Evolutionary conservation across 2,113 vertebrate genomes (phyloP), one percentile per base, ranked within the genome.

Genomic region (Halichoerus grypus): DNA sequence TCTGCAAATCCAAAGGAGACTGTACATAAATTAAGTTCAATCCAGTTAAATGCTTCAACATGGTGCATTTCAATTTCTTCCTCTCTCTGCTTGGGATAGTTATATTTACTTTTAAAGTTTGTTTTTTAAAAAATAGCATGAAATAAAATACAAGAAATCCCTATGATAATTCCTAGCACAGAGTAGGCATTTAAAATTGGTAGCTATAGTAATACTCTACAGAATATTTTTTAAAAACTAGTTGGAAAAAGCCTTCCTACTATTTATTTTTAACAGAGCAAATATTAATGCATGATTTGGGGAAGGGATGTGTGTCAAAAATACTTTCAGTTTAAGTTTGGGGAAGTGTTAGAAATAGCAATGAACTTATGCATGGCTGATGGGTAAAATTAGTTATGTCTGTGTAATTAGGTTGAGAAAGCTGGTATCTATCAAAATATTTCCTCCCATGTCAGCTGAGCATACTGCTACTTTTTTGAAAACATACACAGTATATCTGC

Each of bases 401-500:
- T 98, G 33, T 97, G 83, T 97, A 98, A 98, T 98, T 98, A 97
- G 94, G 84, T 92, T 95, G 88, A 88, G 55, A 97, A 97, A 96
- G 84, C 94, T 98, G 94, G 90, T 97, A 94, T 97, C 97, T 97
- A 97, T 97, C 97, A 98, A 97, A 98, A 97, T 98, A 98, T 97
- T 97, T 97, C 94, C 67, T 93, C 36, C 89, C 49, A 86, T 97
- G 53, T 96, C 90, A 69, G 83, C 39, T 94, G 87, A 98, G 46
- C 96, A 97, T 85, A 97, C 92, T 96, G 96, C 84, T 96, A 88
- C 21, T 93, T 96, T 97, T 93, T 86, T 97, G 76, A 95, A 97
- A 97, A 96, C 90, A 96, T 46, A 92, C 81, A 97, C 53, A 96
- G 24, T 95, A n/a, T 95, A 97, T 97, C 92, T 95, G 80, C 76